Conservation (phyloP, 1,140 invertebrate species). For the Cotesia glomerata region DNA sequence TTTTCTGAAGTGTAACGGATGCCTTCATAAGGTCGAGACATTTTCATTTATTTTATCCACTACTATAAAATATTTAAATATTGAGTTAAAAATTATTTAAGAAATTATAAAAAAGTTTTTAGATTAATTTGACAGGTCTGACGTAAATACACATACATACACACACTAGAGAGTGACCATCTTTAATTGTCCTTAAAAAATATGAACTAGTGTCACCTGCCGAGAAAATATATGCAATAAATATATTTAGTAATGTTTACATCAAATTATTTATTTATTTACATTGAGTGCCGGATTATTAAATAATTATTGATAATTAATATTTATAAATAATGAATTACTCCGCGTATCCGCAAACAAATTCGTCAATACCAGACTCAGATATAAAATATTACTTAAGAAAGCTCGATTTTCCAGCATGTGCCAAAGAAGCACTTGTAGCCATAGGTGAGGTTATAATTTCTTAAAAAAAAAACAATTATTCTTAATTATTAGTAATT, state of each 20-base stretch:
- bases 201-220: no score
- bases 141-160: no score
- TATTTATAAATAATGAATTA: constrained; percentile 28
- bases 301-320: no score
- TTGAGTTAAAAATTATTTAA: background rate
- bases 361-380: constrained; percentile 29
- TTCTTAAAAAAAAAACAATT: constrained; percentile 40
- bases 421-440: constrained; percentile 69
- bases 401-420: constrained; percentile 71
- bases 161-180: no score
- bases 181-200: no score
- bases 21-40: constrained; percentile 78
- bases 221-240: no score
- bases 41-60: constrained; percentile 32
- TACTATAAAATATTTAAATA: background rate
- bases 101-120: no score
- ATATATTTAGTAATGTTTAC: background rate
- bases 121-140: no score
- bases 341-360: constrained; percentile 24
- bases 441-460: constrained; percentile 62
- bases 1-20: constrained; percentile 82
- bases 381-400: constrained; percentile 62
- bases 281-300: background rate
- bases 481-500: constrained; percentile 37
- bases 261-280: background rate